Conservation (phyloP, 2,113 vertebrate species). For the Callorhinus ursinus region DNA sequence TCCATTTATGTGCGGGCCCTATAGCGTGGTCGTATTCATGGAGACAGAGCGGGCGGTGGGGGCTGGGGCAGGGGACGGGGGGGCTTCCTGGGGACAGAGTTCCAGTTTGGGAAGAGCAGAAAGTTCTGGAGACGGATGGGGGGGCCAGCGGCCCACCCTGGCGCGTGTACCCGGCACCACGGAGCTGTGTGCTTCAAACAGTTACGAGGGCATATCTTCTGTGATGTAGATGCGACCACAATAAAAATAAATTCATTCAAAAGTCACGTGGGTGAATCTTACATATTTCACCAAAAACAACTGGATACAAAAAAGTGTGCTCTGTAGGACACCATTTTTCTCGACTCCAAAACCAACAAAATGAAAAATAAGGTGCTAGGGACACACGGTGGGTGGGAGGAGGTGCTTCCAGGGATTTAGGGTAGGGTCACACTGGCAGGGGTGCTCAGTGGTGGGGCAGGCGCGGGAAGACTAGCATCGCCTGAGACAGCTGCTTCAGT, state of each 20-base stretch:
- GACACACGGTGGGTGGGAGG: accelerated
- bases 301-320: neutral
- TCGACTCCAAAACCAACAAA: neutral
- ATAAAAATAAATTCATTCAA: neutral
- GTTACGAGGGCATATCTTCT: neutral
- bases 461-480: accelerated
- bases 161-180: too few species aligned
- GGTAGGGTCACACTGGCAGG: neutral
- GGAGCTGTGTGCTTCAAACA: accelerated
- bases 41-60: accelerated
- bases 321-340: too few species aligned
- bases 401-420: neutral
- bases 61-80: accelerated
- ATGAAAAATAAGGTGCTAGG: too few species aligned
- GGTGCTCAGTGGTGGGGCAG: neutral
- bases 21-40: accelerated
- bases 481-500: neutral
- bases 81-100: neutral
- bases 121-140: neutral
- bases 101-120: neutral
- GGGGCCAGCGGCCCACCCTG: neutral
- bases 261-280: neutral
- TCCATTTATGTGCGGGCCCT: too few species aligned
- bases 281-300: too few species aligned
- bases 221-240: neutral